Evolutionary conservation across 2,113 vertebrate genomes (phyloP).

Genomic region (Zosterops pallidus): DNA sequence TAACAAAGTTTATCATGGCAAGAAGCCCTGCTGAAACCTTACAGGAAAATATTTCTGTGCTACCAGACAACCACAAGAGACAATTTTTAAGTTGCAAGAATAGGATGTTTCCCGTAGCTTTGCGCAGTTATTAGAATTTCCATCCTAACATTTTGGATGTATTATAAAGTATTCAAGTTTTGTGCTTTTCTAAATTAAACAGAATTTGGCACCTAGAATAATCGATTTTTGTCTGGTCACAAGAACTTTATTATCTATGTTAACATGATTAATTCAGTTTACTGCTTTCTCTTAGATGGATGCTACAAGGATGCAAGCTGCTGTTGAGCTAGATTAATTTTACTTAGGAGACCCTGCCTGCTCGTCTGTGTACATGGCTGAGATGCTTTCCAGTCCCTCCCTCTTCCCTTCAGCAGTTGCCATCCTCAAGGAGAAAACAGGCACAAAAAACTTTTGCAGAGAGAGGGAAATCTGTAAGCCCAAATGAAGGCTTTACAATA

Average conservation of each 20-base stretch:
- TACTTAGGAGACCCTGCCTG: background rate
- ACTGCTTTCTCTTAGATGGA: background rate
- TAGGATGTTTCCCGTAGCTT: conserved; percentile 1
- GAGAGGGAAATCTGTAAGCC: background rate
- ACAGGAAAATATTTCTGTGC: conserved; percentile 28
- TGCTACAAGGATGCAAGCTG: background rate
- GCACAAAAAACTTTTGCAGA: background rate
- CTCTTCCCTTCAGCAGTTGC: background rate
- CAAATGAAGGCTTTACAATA: background rate
- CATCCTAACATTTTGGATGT: background rate
- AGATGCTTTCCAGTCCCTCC: background rate
- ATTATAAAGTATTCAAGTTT: background rate
- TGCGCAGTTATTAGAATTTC: background rate
- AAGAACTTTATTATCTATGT: background rate
- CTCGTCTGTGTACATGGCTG: background rate
- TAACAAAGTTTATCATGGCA: conserved; percentile 39
- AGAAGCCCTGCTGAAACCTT: conserved; percentile 2
- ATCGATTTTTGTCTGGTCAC: background rate
- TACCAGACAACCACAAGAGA: conserved; percentile 62
- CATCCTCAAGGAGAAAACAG: background rate
- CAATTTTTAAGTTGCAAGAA: conserved; percentile 25
- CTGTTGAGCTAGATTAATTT: background rate
- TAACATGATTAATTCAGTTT: background rate
- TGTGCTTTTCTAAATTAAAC: background rate
- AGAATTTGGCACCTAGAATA: background rate